Percentiles rank a stretch among this genome's conserved stretches.
Conservation (phyloP, 2,797 vertebrate species). For the Gastrophryne carolinensis region DNA sequence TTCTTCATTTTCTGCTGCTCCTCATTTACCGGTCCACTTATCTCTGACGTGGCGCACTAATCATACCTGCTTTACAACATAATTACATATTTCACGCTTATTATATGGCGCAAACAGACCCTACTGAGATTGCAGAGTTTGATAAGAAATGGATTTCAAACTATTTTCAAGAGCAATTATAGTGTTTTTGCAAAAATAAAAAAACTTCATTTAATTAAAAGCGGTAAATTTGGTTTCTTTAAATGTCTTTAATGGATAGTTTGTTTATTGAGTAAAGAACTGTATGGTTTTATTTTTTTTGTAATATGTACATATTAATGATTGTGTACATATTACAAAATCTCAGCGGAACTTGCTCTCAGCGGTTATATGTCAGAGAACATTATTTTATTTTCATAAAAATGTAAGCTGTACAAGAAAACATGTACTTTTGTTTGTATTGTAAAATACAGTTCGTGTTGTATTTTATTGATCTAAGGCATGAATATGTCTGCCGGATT, state of each 20-base stretch:
- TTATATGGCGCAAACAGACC: constrained; percentile 16
- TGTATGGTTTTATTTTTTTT: neutral
- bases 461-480: no score
- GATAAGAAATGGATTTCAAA: constrained; percentile 44
- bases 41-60: neutral
- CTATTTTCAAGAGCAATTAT: constrained; percentile 45
- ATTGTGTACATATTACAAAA: no score
- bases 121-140: constrained; percentile 17
- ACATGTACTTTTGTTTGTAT: no score
- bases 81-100: constrained; percentile 40
- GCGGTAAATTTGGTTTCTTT: constrained; percentile 19
- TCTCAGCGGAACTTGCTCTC: no score
- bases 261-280: neutral
- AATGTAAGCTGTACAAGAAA: no score
- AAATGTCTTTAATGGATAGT: constrained; percentile 3
- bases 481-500: no score
- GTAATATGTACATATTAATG: neutral
- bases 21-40: neutral
- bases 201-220: constrained; percentile 21
- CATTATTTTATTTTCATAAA: no score
- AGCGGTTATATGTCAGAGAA: no score
- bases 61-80: constrained; percentile 10
- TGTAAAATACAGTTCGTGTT: no score
- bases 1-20: neutral
- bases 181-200: constrained; percentile 33